Base-by-base conservation (phyloP, 2,797 vertebrate genomes). In the Luscinia megarhynchos region DNA sequence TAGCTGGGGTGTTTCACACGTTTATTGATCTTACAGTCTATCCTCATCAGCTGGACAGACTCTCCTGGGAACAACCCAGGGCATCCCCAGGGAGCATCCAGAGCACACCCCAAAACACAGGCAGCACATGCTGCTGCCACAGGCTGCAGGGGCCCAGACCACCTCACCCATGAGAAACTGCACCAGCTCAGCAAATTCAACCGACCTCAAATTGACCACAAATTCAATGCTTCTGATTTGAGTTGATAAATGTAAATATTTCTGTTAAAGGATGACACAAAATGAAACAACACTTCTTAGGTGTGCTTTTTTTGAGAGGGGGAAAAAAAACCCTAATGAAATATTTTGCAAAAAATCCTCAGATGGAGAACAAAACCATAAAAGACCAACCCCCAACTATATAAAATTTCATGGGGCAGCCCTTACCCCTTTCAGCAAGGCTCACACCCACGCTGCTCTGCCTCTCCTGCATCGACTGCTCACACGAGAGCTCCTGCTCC, bases 221-320 rank as follows among this genome's bases (percentile, higher is more conserved):
- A n/a, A 53, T 1, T 4, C 66, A 87, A 10, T 5, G 1, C 9
- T 74, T 84, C 40, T 45, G 29, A 70, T 69, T 57, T 73, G 48
- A 79, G 38, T 6, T 64, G 66, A 55, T 11, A 67, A 32, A 84
- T 3, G 2, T 38, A 76, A 86, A 69, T 38, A 38, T 50, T 91
- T 94, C 87, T 78, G 72, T 58, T 76, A 36, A n/a, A 32, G 27
- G 62, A 36, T 91, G 91, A 95, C 10, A 12, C 34, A 84, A 89
- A 92, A 78, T 2, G 67, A 88, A 96, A 93, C 76, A 48, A 41
- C 3, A 4, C n/a, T 53, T 83, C 73, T 81, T 66, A 78, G 18
- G 32, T 32, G 11, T 18, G 61, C 26, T 89, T 54, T 83, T 83
- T 45, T 5, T 13, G 10, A 36, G 34, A 6, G 18, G 21, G 12